Percentiles rank a stretch among this genome's conserved stretches.
Conservation (phyloP, 2,888 invertebrate species). For the Lycocerus yunnanus region DNA sequence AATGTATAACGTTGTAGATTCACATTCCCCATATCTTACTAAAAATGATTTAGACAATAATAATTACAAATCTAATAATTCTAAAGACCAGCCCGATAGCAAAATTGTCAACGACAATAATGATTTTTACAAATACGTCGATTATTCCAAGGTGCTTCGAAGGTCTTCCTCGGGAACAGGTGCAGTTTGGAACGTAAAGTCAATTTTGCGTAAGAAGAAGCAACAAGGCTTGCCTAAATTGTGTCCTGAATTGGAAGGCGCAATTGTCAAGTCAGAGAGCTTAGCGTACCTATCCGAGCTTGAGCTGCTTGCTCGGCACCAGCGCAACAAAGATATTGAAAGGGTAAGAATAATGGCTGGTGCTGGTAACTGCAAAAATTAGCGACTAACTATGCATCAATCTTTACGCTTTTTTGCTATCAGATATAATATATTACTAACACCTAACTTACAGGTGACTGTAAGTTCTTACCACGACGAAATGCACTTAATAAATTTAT, state of each 20-base stretch:
- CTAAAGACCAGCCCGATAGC: slow-evolving; percentile 11
- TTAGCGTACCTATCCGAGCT: slow-evolving; percentile 58
- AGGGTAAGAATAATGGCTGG: slow-evolving; percentile 55
- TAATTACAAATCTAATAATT: slow-evolving; percentile 14
- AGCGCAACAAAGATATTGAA: slow-evolving; percentile 57
- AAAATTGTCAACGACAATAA: neutral
- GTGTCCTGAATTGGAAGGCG: slow-evolving; percentile 57
- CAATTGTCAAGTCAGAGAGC: slow-evolving; percentile 59
- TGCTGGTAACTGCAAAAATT: slow-evolving; percentile 31
- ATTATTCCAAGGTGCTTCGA: slow-evolving; percentile 18
- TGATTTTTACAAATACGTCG: slow-evolving; percentile 3
- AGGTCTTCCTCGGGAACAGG: slow-evolving; percentile 30
- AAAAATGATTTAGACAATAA: slow-evolving; percentile 19
- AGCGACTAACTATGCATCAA: slow-evolving; percentile 9
- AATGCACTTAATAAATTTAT: neutral
- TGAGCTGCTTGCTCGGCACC: slow-evolving; percentile 59
- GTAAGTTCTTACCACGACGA: slow-evolving; percentile 6
- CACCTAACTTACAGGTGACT: slow-evolving; percentile 6
- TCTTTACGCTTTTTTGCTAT: slow-evolving; percentile 8
- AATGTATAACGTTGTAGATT: slow-evolving; percentile 15
- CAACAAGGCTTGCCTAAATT: slow-evolving; percentile 50
- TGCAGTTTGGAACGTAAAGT: slow-evolving; percentile 49
- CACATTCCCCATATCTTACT: slow-evolving; percentile 14
- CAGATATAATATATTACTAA: slow-evolving; percentile 4
- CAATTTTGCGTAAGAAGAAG: slow-evolving; percentile 52